Evolutionary conservation across 2,797 vertebrate genomes (phyloP), one percentile per base, ranked within the genome.

Genomic region (Avahi laniger): DNA sequence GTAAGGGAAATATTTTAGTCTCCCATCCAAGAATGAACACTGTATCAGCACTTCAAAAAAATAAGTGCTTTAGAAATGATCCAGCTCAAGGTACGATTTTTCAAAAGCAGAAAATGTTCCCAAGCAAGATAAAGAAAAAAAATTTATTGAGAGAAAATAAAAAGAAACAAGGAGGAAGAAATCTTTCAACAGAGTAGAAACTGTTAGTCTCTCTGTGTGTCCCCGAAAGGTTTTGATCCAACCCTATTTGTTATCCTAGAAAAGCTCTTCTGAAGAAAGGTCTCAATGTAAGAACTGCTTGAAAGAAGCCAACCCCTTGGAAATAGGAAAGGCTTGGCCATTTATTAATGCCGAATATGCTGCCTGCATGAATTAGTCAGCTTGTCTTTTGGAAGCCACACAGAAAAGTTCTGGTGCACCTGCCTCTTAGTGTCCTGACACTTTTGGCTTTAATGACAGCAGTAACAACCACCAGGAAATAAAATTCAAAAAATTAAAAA

Each of bases 301-400:
- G 91, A 98, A 98, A 97, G 96, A 98, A 98, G 96, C 97, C 97
- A 98, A 97, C 90, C 61, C 95, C 73, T 97, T 98, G 97, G 96
- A 98, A 98, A 96, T 4, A 76, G 97, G 96, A 97, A 94, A 0
- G 96, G 93, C 97, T 95, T 63, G 43, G 96, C 96, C 98, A 98
- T 98, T 98, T 98, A 98, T 98, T 98, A 98, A 98, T 63, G 98
- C 98, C 98, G 98, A 93, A 98, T 97, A 98, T 97, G 96, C 93
- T 81, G 97, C 96, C 97, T 93, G 76, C 97, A 97, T 98, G 98
- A 98, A 98, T 98, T 97, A 97, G 95, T 96, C 87, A 97, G 97
- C 97, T 97, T 98, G 97, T 98, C 98, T 95, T 57, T 95, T 98
- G 97, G 97, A 98, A 98, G 96, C 89, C 91, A 96, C 38, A 98